Conservation (phyloP, 2,888 invertebrate genomes). For the Eristalis intricaria region DNA sequence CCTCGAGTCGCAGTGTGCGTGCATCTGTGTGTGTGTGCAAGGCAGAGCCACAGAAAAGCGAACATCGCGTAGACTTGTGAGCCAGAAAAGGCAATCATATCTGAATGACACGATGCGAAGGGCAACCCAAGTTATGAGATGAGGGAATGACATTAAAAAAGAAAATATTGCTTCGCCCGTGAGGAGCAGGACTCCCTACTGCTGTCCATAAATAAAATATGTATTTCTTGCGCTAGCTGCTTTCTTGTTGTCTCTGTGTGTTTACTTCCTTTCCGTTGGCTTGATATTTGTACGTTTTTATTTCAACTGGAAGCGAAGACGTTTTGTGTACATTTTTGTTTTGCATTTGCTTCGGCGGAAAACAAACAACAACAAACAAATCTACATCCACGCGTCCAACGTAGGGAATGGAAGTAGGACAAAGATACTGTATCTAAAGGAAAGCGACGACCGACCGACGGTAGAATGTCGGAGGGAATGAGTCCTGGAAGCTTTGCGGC, state of each 20-base stretch:
- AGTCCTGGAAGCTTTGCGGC: constrained; percentile 1
- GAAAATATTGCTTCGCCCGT: constrained; percentile 21
- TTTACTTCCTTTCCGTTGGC: constrained; percentile 4
- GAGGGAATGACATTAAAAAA: constrained; percentile 40
- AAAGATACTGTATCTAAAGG: neutral
- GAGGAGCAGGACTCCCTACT: constrained; percentile 19
- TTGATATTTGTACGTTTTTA: constrained; percentile 9
- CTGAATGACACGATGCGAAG: constrained; percentile 50
- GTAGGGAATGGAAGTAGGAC: neutral
- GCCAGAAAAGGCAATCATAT: constrained; percentile 54
- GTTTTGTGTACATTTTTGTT: constrained; percentile 7
- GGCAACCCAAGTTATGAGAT: constrained; percentile 27
- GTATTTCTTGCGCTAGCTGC: constrained; percentile 37
- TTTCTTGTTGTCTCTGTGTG: neutral
- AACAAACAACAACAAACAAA: constrained; percentile 17
- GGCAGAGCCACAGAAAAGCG: constrained; percentile 19
- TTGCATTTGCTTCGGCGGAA: constrained; percentile 1
- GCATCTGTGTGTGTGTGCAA: neutral
- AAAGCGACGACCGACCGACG: too few species aligned
- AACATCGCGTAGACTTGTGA: constrained; percentile 50
- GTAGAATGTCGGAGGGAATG: neutral
- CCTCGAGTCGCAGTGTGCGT: neutral
- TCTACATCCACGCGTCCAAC: neutral
- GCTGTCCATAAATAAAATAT: constrained; percentile 68
- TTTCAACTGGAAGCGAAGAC: constrained; percentile 26